A percentile compares a stretch with the other conserved stretches of the same genome.
Evolutionary conservation across 2,888 invertebrate genomes (phyloP).

Genomic region (Spilarctia lutea): DNA sequence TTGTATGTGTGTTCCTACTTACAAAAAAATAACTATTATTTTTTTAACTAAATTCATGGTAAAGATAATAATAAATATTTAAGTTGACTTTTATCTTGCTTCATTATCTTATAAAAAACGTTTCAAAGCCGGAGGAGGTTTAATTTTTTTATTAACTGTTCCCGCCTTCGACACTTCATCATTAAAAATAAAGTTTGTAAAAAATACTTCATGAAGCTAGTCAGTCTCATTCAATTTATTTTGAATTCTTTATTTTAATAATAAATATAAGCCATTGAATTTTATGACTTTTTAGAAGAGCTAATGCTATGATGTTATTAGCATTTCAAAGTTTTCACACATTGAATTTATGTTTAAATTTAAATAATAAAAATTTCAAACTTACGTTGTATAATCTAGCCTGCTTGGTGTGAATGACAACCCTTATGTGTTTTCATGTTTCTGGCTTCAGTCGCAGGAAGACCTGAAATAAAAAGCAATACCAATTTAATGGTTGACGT

Average conservation of each 20-base stretch:
- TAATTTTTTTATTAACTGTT: neutral
- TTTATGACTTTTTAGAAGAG: neutral
- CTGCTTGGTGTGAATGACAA: constrained; percentile 80
- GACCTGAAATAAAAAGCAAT: constrained; percentile 65
- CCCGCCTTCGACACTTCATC: neutral
- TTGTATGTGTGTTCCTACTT: no score
- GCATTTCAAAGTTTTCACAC: neutral
- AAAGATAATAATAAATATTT: neutral
- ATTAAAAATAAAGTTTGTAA: neutral
- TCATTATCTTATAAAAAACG: neutral
- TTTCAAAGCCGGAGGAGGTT: neutral
- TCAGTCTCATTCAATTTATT: neutral
- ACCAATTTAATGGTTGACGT: neutral
- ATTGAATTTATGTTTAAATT: neutral
- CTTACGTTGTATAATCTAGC: constrained; percentile 75
- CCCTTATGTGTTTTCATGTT: constrained; percentile 74
- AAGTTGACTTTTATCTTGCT: neutral
- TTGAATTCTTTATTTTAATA: neutral
- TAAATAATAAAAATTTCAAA: constrained; percentile 12
- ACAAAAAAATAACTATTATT: no score
- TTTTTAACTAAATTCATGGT: no score
- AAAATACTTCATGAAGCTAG: neutral
- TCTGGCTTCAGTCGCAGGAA: constrained; percentile 58
- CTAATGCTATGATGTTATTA: neutral
- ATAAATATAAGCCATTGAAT: constrained; percentile 1